phyloP scores from a whole-genome alignment of 2,797 vertebrate species.

The Monodelphis domestica region DNA sequence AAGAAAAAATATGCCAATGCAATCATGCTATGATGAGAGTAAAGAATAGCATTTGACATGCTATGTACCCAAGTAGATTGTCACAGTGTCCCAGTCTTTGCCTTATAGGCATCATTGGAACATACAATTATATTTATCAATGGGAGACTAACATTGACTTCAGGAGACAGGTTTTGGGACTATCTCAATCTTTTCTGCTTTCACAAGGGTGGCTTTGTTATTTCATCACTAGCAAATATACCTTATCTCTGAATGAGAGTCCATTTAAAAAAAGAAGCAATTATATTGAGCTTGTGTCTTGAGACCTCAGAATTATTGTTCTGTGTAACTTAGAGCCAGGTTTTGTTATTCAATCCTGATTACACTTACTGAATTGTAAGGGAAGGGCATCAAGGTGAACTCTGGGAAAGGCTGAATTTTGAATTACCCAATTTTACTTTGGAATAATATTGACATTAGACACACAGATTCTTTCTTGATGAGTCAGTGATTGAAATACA shows the following conservation, averaged over 20 bases:
- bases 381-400: background rate
- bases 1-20: background rate
- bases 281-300: background rate
- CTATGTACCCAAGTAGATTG: background rate
- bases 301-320: background rate
- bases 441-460: background rate
- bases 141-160: background rate
- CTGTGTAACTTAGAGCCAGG: background rate
- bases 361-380: background rate
- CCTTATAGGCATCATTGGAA: constrained; percentile 9
- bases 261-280: constrained; percentile 12
- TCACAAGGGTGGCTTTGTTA: background rate
- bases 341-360: background rate
- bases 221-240: background rate
- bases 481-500: constrained; percentile 3
- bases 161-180: no score
- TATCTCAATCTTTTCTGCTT: background rate
- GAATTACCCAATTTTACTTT: background rate
- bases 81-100: constrained; percentile 27
- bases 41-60: background rate
- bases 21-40: background rate
- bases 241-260: constrained; percentile 1
- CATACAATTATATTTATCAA: background rate
- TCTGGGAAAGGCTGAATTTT: background rate
- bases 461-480: background rate